Evolutionary conservation across 1,140 invertebrate genomes (phyloP).

Genomic region (Popillia japonica): DNA sequence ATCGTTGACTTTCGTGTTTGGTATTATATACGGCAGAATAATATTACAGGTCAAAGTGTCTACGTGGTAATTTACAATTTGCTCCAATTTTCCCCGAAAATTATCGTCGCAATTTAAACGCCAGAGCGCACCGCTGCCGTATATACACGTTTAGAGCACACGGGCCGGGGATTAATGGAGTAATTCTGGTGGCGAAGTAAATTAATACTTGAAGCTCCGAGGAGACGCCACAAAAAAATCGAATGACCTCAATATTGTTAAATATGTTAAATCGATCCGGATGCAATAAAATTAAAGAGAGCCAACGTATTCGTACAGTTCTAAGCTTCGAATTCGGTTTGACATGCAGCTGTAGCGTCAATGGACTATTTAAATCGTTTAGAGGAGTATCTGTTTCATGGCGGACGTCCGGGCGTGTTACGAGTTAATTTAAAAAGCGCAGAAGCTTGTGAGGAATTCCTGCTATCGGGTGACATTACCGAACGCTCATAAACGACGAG

Average conservation of each 20-base stretch:
- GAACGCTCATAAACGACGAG: too few species aligned
- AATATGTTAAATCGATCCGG: slow-evolving; percentile 4
- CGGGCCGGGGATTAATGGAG: not conserved
- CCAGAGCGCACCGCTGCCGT: not conserved
- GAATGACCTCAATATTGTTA: not conserved
- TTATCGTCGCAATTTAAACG: slow-evolving; percentile 14
- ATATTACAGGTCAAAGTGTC: slow-evolving; percentile 1
- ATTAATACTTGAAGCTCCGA: slow-evolving; percentile 5
- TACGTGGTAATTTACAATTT: slow-evolving; percentile 15
- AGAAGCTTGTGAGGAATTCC: too few species aligned
- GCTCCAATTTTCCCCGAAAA: not conserved
- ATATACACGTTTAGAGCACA: not conserved
- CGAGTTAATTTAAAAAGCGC: too few species aligned
- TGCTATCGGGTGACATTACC: too few species aligned
- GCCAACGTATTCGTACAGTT: too few species aligned
- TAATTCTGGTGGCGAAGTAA: slow-evolving; percentile 14
- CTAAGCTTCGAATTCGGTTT: too few species aligned
- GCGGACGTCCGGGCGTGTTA: too few species aligned
- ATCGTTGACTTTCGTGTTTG: slow-evolving; percentile 6
- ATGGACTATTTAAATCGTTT: too few species aligned
- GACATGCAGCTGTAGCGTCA: too few species aligned
- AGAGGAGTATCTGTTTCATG: too few species aligned
- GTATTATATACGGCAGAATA: not conserved
- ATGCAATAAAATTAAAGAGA: not conserved
- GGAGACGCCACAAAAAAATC: not conserved